Conservation (phyloP, 2,113 vertebrate genomes). For the Xenopus borealis region DNA sequence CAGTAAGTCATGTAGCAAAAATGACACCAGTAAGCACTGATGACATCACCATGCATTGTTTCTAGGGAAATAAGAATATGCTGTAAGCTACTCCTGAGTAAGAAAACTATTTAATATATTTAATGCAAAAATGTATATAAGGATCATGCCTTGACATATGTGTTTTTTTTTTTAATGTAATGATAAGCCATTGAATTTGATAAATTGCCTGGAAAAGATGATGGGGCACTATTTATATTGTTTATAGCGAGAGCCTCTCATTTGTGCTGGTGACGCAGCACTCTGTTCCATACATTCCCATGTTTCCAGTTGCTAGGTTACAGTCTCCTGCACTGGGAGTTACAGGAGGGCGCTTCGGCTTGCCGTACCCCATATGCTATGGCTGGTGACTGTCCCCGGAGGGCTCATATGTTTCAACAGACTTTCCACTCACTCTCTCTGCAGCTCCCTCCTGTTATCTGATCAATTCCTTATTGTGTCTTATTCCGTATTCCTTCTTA, state of each 20-base stretch:
- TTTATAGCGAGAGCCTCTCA: constrained; percentile 49
- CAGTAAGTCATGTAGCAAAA: too few species aligned
- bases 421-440: constrained; percentile 73
- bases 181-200: too few species aligned
- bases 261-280: constrained; percentile 53
- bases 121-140: too few species aligned
- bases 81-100: too few species aligned
- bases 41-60: too few species aligned
- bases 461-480: constrained; percentile 82
- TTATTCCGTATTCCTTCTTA: not conserved
- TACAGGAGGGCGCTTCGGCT: constrained; percentile 74
- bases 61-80: too few species aligned
- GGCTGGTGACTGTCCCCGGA: constrained; percentile 82
- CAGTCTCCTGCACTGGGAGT: constrained; percentile 77
- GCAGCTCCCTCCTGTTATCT: constrained; percentile 75
- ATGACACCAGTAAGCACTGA: too few species aligned
- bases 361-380: constrained; percentile 95
- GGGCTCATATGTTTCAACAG: constrained; percentile 90
- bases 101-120: too few species aligned
- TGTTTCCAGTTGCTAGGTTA: constrained; percentile 86
- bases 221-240: constrained; percentile 1
- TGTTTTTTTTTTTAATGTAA: too few species aligned
- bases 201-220: not conserved
- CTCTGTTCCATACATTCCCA: constrained; percentile 61
- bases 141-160: too few species aligned